Percentiles rank a stretch among this genome's conserved stretches.
These are phyloP conservation scores for Lordiphosa stackelbergi DNA, from an alignment of 1,140 invertebrate species.

Conservation along the genomic window DNA sequence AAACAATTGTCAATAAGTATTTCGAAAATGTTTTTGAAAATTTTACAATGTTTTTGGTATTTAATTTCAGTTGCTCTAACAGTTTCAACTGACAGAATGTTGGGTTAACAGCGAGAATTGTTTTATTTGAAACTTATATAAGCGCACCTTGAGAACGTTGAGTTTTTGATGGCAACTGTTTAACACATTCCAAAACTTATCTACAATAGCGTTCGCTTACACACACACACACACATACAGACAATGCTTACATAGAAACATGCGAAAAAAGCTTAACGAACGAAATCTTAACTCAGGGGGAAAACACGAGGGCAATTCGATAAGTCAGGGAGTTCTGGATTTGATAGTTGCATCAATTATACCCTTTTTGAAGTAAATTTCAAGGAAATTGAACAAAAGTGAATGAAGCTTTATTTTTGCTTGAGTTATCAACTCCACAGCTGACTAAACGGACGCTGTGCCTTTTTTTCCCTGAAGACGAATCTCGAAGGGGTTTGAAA, in stretches of 20 bases:
- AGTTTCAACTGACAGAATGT: too few species aligned
- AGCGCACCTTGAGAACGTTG: slow-evolving; percentile 1
- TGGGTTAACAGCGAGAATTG: too few species aligned
- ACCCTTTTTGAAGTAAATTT: too few species aligned
- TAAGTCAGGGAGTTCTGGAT: slow-evolving; percentile 10
- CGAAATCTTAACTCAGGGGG: slow-evolving; percentile 37
- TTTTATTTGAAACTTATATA: too few species aligned
- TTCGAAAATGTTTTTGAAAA: slow-evolving; percentile 14
- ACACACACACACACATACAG: slow-evolving; percentile 6
- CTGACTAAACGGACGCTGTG: too few species aligned
- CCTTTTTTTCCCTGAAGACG: too few species aligned
- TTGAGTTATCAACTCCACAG: too few species aligned
- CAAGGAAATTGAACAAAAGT: too few species aligned
- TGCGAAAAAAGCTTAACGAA: slow-evolving; percentile 35
- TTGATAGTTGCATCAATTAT: too few species aligned
- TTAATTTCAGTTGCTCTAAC: neutral
- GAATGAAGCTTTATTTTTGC: too few species aligned
- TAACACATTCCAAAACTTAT: slow-evolving; percentile 43
- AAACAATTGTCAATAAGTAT: neutral
- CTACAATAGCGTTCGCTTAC: slow-evolving; percentile 14
- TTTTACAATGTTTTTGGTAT: neutral
- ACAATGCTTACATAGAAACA: slow-evolving; percentile 8
- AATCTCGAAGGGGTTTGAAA: too few species aligned
- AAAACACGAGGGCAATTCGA: slow-evolving; percentile 8
- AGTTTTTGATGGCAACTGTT: slow-evolving; percentile 32